phyloP scores from a whole-genome alignment of 2,888 invertebrate species.

The Blera fallax region DNA sequence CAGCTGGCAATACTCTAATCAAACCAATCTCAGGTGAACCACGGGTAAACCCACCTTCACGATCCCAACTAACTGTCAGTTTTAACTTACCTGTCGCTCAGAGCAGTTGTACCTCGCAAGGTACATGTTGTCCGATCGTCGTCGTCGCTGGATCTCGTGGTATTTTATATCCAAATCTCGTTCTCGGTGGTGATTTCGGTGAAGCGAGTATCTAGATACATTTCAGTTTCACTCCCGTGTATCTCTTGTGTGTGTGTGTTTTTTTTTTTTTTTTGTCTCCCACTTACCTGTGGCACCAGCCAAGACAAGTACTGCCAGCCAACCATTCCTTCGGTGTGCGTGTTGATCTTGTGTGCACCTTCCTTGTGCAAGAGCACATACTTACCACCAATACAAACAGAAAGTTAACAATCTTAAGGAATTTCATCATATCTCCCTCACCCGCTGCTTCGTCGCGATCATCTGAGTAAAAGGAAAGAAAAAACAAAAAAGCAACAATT shows the following conservation, averaged over 20 bases:
- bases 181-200: slow-evolving; percentile 26
- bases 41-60: slow-evolving; percentile 57
- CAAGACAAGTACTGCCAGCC: slow-evolving; percentile 40
- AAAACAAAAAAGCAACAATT: slow-evolving; percentile 46
- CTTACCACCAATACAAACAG: slow-evolving; percentile 55
- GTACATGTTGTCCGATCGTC: slow-evolving; percentile 37
- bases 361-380: slow-evolving; percentile 1
- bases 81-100: slow-evolving; percentile 59
- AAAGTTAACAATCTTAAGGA: slow-evolving; percentile 61
- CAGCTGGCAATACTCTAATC: slow-evolving; percentile 2
- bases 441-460: slow-evolving; percentile 56
- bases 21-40: slow-evolving; percentile 21
- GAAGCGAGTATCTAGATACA: slow-evolving; percentile 38
- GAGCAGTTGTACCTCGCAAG: slow-evolving; percentile 37
- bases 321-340: slow-evolving; percentile 40
- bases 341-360: slow-evolving; percentile 34
- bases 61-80: slow-evolving; percentile 51
- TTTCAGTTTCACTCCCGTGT: slow-evolving; percentile 58
- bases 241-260: not conserved
- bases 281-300: slow-evolving; percentile 30
- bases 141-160: slow-evolving; percentile 33
- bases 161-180: slow-evolving; percentile 32
- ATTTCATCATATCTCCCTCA: slow-evolving; percentile 64
- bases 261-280: not conserved
- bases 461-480: slow-evolving; percentile 34